These are phyloP conservation scores for Menura novaehollandiae DNA, from an alignment of 2,113 vertebrate genomes.

Conservation along the genomic window DNA sequence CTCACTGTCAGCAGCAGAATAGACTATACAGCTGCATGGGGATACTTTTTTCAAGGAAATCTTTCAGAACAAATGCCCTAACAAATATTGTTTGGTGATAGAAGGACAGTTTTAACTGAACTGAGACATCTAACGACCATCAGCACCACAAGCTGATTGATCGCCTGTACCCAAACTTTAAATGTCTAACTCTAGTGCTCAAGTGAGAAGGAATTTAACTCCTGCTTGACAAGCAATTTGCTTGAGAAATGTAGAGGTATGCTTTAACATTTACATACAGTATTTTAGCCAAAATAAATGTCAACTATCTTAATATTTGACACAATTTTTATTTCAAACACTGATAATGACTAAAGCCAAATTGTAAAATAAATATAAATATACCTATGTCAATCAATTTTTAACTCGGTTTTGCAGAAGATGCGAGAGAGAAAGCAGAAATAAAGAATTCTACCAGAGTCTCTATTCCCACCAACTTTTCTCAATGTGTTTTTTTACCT, in stretches of 20 bases:
- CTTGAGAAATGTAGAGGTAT: not conserved
- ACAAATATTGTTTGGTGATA: not conserved
- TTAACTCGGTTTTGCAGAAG: not conserved
- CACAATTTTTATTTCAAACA: not conserved
- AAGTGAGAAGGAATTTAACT: not conserved
- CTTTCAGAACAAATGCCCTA: not conserved
- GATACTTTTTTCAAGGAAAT: not conserved
- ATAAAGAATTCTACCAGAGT: not conserved
- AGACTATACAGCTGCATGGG: not conserved
- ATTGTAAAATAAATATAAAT: not conserved
- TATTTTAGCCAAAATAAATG: not conserved
- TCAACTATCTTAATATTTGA: not conserved
- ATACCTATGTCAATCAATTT: not conserved
- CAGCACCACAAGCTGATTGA: not conserved
- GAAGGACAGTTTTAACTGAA: not conserved
- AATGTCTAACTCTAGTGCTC: not conserved
- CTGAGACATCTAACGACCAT: not conserved
- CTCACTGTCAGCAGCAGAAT: rapidly evolving
- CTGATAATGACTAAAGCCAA: not conserved
- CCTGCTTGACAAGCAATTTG: not conserved
- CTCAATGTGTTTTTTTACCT: not conserved
- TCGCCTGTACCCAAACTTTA: not conserved
- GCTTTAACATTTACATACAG: not conserved
- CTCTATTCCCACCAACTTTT: not conserved
- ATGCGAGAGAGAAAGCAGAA: not conserved